A percentile compares a stretch with the other conserved stretches of the same genome.
These are phyloP conservation scores for Gryon sp. DNA, from an alignment of 1,140 invertebrate species.

Conservation along the genomic window DNA sequence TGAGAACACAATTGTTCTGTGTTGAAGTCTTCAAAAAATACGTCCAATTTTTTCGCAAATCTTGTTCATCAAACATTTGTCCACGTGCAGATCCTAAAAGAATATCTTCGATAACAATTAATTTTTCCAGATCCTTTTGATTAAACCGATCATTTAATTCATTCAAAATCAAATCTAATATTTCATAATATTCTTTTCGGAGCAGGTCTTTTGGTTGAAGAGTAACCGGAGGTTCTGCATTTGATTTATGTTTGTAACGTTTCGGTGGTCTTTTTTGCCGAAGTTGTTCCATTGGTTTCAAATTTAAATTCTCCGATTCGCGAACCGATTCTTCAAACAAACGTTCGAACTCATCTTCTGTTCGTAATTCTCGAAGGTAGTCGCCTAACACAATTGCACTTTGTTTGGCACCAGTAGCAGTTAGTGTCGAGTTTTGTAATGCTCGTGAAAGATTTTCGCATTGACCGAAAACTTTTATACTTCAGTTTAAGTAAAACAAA, in stretches of 20 bases:
- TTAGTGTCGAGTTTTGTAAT: constrained; percentile 4
- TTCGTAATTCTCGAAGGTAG: constrained; percentile 5
- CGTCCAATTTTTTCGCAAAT: no score
- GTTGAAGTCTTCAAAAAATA: no score
- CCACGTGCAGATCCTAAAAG: constrained; percentile 6
- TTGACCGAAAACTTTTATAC: constrained; percentile 20
- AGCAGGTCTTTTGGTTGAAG: constrained; percentile 1
- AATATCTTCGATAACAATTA: constrained; percentile 6
- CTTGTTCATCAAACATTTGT: neutral
- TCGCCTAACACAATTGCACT: neutral
- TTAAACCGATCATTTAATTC: constrained; percentile 17
- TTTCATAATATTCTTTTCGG: constrained; percentile 6
- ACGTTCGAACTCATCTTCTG: constrained; percentile 1
- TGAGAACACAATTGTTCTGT: no score
- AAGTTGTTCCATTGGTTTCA: neutral
- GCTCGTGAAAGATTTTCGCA: constrained; percentile 3
- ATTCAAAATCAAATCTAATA: constrained; percentile 8
- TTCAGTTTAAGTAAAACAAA: constrained; percentile 3
- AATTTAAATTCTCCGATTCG: constrained; percentile 2
- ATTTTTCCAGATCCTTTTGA: constrained; percentile 9
- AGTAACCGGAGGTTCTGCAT: neutral
- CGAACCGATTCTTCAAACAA: neutral
- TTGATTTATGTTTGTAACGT: constrained; percentile 3
- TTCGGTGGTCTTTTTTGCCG: constrained; percentile 14
- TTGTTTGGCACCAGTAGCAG: constrained; percentile 5